A percentile compares a stretch with the other conserved stretches of the same genome.
phyloP scores from a whole-genome alignment of 2,888 invertebrate genomes.

The Celastrina argiolus region DNA sequence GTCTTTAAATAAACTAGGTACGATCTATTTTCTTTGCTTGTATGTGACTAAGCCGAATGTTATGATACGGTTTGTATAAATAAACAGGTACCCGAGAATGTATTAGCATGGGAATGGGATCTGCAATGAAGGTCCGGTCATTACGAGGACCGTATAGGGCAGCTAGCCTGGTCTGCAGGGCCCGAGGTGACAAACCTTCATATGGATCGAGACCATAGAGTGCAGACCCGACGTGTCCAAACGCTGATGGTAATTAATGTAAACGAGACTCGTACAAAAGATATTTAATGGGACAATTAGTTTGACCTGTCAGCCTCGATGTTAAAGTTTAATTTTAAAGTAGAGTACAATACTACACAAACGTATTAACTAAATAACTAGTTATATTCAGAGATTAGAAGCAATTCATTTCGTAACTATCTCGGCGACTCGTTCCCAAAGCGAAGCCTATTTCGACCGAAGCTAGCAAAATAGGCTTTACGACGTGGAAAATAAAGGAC shows the following conservation, averaged over 20 bases:
- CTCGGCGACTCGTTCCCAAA: background rate
- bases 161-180: background rate
- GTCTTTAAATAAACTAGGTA: no score
- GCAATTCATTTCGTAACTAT: conserved; percentile 10
- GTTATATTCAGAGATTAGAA: conserved; percentile 1
- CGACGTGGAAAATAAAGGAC: background rate
- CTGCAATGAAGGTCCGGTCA: background rate
- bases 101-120: background rate
- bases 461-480: background rate
- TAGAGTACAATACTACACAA: background rate
- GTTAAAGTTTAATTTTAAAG: background rate
- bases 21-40: no score
- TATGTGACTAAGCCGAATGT: no score
- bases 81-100: no score
- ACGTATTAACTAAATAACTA: background rate
- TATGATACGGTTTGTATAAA: no score
- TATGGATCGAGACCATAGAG: background rate
- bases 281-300: background rate
- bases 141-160: background rate
- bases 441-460: background rate
- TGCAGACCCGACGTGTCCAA: background rate
- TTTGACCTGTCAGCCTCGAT: background rate
- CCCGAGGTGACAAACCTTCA: background rate
- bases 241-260: background rate
- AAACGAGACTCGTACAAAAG: background rate